Conservation (phyloP, 2,888 invertebrate genomes). For the Cantharis rufa region DNA sequence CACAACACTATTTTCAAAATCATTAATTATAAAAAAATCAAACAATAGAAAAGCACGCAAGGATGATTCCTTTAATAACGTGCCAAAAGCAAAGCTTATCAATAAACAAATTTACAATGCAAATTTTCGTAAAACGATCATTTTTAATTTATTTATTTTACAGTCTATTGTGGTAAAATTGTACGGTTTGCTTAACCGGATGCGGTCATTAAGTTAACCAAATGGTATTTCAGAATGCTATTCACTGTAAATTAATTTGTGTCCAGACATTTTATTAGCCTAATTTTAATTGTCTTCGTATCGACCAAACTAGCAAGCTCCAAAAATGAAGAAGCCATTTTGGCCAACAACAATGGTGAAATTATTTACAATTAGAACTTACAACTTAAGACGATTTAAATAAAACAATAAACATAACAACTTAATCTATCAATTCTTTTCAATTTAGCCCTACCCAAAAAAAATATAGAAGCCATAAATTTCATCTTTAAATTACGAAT, state of each 20-base stretch:
- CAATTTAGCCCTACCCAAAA: not conserved
- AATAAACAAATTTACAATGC: conserved; percentile 15
- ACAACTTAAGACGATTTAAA: not conserved
- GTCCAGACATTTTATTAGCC: conserved; percentile 34
- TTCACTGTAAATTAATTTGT: conserved; percentile 39
- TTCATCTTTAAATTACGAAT: conserved; percentile 1
- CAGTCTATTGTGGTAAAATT: conserved; percentile 21
- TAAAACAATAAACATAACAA: not conserved
- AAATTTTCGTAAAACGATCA: conserved; percentile 15
- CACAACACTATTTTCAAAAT: not conserved
- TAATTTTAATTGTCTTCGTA: conserved; percentile 27
- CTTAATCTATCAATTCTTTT: not conserved
- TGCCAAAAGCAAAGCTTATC: not conserved
- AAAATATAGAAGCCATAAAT: not conserved
- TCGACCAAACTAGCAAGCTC: not conserved
- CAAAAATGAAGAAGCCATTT: not conserved
- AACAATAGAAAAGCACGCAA: not conserved
- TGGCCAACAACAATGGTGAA: not conserved
- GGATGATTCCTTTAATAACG: not conserved
- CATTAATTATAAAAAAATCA: not conserved
- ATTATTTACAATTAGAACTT: not conserved
- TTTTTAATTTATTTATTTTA: conserved; percentile 16
- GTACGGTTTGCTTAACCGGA: conserved; percentile 34
- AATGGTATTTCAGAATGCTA: conserved; percentile 39
- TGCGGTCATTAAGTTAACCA: conserved; percentile 42